These are phyloP conservation scores for Drosophila mayri DNA, from an alignment of 1,140 invertebrate genomes.

Conservation along the genomic window DNA sequence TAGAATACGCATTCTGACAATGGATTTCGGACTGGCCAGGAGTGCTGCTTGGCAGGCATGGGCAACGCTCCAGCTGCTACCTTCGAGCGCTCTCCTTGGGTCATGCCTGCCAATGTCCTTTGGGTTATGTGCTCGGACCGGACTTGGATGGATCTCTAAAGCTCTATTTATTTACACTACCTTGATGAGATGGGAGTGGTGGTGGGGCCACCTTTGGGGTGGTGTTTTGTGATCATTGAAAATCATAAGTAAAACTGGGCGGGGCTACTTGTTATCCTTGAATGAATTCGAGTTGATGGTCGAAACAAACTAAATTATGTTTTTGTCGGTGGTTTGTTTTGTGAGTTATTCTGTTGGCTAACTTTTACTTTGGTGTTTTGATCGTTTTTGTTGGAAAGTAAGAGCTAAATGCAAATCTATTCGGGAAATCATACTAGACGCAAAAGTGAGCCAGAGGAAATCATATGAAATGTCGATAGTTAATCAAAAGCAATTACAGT, in stretches of 20 bases:
- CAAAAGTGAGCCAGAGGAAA: slow-evolving; percentile 38
- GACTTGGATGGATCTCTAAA: slow-evolving; percentile 32
- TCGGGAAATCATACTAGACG: slow-evolving; percentile 26
- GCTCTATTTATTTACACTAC: slow-evolving; percentile 51
- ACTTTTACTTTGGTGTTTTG: slow-evolving; percentile 28
- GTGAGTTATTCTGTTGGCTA: slow-evolving; percentile 19
- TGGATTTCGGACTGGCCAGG: slow-evolving; percentile 14
- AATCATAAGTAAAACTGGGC: slow-evolving; percentile 20
- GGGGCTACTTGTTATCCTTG: slow-evolving; percentile 13
- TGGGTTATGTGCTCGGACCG: slow-evolving; percentile 17
- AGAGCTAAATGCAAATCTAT: slow-evolving; percentile 59
- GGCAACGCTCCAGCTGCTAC: no score
- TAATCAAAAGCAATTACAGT: slow-evolving; percentile 44
- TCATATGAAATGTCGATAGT: slow-evolving; percentile 50
- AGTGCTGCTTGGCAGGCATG: slow-evolving; percentile 2
- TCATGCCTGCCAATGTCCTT: background rate
- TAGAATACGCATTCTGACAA: slow-evolving; percentile 32
- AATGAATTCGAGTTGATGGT: slow-evolving; percentile 38
- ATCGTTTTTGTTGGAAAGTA: slow-evolving; percentile 24
- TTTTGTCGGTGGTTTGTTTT: slow-evolving; percentile 6
- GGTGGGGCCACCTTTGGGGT: slow-evolving; percentile 10
- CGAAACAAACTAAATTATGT: slow-evolving; percentile 33
- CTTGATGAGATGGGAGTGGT: slow-evolving; percentile 26
- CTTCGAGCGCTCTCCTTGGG: no score
- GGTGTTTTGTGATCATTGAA: slow-evolving; percentile 27